These are phyloP conservation scores for Sterna hirundo DNA, from an alignment of 2,113 vertebrate genomes.

Conservation along the genomic window DNA sequence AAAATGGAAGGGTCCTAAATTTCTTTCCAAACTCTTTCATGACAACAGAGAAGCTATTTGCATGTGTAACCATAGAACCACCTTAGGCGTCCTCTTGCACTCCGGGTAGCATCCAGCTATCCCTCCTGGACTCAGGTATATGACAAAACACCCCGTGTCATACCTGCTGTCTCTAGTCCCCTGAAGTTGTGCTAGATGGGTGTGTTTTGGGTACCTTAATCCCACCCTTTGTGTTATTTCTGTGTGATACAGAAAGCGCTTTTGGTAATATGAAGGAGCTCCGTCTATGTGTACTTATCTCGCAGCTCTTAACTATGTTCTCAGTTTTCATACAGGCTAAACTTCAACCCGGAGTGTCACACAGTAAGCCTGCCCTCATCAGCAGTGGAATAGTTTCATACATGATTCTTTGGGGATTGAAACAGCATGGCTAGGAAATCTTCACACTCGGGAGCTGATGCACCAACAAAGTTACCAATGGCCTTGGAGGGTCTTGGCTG, in stretches of 20 bases:
- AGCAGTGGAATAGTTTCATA: neutral
- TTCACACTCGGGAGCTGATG: neutral
- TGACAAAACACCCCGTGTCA: fast-evolving
- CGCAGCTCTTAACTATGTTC: neutral
- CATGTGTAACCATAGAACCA: neutral
- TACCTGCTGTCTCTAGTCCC: neutral
- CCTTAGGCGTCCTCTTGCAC: neutral
- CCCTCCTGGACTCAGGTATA: neutral
- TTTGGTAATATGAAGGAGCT: neutral
- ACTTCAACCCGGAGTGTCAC: neutral
- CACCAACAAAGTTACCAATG: neutral
- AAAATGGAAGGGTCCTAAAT: neutral
- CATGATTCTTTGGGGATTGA: neutral
- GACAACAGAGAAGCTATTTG: neutral
- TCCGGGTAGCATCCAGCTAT: neutral
- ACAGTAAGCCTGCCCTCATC: neutral
- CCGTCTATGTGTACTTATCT: neutral
- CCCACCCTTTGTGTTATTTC: neutral
- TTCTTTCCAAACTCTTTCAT: neutral
- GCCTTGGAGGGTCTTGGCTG: neutral
- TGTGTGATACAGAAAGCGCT: neutral
- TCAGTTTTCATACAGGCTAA: neutral
- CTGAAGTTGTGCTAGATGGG: neutral
- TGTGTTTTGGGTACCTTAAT: neutral
- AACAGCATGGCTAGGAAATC: neutral